Base-by-base conservation (phyloP, 2,113 vertebrate species). In the Bucco capensis region DNA sequence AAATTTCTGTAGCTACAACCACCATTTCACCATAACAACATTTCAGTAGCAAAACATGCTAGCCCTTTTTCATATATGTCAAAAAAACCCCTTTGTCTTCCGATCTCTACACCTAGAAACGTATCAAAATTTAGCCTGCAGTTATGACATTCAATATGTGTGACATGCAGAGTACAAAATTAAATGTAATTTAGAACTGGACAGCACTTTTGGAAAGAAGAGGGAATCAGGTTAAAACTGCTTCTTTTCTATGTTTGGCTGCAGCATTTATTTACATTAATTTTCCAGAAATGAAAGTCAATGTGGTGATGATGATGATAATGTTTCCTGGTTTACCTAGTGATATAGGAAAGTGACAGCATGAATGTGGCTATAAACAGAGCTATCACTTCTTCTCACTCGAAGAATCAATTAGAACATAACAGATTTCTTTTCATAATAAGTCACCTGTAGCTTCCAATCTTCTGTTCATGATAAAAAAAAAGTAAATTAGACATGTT, bases 151-250 rank as follows among this genome's bases (percentile, higher is more conserved):
- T 64, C 76, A 86, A 87, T 77, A 66, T 40, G 27, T 89, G 78
- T 92, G 44, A 89, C 42, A 19, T 25, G 44, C 50, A 62, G 83
- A 92, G 78, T 87, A 93, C 38, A 95, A 93, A 94, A 92, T 86
- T 79, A 94, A 95, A 84, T 78, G 88, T 70, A 94, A 81, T 96
- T 97, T 94, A 97, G 92, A 89, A 96, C 93, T 96, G 96, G 94
- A 96, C 91, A 97, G 94, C 92, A 94, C 86, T 97, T 94, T 90
- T 31, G 27, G 7, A 69, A 80, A 91, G 46, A 58, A 1, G 1
- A 87, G 56, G 75, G 53, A 92, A 69, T 95, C 51, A 75, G 79
- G 71, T 94, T 78, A 88, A 91, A 89, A 87, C 10, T 24, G 35
- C 23, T 95, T 83, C 57, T 42, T 95, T 92, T 93, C 64, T 92